These are phyloP conservation scores for Psylliodes chrysocephalus DNA, from an alignment of 2,888 invertebrate genomes.

Conservation along the genomic window DNA sequence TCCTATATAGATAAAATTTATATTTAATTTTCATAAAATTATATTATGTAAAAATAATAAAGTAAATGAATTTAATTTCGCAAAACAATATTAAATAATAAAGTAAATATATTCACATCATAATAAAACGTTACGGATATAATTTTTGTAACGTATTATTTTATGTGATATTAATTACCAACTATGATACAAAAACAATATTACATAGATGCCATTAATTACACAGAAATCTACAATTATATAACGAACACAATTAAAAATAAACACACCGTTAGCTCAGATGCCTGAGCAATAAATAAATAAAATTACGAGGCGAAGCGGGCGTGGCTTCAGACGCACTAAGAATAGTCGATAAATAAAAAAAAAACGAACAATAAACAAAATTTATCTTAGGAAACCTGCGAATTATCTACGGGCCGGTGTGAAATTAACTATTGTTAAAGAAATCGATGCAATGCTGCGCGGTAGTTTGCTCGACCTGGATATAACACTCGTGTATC, in stretches of 20 bases:
- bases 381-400: slow-evolving; percentile 15
- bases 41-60: too few relatives aligned
- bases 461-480: slow-evolving; percentile 7
- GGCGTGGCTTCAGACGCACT: not conserved
- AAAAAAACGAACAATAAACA: slow-evolving; percentile 15
- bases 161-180: slow-evolving; percentile 9
- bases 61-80: too few relatives aligned
- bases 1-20: too few relatives aligned
- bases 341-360: slow-evolving; percentile 22
- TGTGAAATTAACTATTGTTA: slow-evolving; percentile 23
- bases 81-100: too few relatives aligned
- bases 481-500: slow-evolving; percentile 9
- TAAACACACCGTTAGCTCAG: not conserved
- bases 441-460: slow-evolving; percentile 2
- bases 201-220: not conserved
- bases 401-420: slow-evolving; percentile 18
- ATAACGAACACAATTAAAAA: slow-evolving; percentile 16
- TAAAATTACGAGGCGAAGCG: not conserved
- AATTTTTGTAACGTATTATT: too few relatives aligned
- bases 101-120: too few relatives aligned
- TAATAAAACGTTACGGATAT: too few relatives aligned
- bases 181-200: not conserved
- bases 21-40: too few relatives aligned
- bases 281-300: slow-evolving; percentile 5
- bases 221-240: slow-evolving; percentile 13